Evolutionary conservation across 2,888 invertebrate genomes (phyloP).

Genomic region (Agriopis aurantiaria): DNA sequence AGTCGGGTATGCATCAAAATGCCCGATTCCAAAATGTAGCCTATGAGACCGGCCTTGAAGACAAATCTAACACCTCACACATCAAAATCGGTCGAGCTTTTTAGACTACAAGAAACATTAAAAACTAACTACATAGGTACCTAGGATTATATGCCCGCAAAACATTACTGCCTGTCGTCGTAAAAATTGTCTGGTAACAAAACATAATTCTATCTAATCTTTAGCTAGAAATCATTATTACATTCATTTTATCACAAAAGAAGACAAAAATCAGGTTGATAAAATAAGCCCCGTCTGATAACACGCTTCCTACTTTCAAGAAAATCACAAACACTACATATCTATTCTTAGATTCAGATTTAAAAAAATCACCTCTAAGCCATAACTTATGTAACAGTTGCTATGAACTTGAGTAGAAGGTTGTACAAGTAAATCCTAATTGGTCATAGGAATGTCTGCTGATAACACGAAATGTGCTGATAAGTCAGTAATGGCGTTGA

Average conservation of each 20-base stretch:
- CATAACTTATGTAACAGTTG: neutral
- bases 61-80: too few species aligned
- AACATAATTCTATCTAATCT: neutral
- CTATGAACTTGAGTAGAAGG: neutral
- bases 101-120: too few species aligned
- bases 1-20: too few species aligned
- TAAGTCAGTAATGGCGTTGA: constrained; percentile 24
- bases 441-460: constrained; percentile 16
- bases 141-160: too few species aligned
- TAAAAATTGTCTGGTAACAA: too few species aligned
- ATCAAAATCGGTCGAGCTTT: too few species aligned
- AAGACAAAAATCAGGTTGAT: neutral
- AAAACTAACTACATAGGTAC: too few species aligned
- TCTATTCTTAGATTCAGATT: too few species aligned
- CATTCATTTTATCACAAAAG: neutral
- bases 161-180: too few species aligned
- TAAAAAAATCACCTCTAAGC: neutral
- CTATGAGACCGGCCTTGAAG: too few species aligned
- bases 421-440: constrained; percentile 8
- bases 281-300: neutral
- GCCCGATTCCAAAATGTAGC: too few species aligned
- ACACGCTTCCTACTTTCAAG: neutral
- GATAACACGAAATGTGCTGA: constrained; percentile 32
- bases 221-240: neutral
- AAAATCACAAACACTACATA: neutral